phyloP scores from a whole-genome alignment of 2,797 vertebrate genomes.

The Potorous gilbertii region DNA sequence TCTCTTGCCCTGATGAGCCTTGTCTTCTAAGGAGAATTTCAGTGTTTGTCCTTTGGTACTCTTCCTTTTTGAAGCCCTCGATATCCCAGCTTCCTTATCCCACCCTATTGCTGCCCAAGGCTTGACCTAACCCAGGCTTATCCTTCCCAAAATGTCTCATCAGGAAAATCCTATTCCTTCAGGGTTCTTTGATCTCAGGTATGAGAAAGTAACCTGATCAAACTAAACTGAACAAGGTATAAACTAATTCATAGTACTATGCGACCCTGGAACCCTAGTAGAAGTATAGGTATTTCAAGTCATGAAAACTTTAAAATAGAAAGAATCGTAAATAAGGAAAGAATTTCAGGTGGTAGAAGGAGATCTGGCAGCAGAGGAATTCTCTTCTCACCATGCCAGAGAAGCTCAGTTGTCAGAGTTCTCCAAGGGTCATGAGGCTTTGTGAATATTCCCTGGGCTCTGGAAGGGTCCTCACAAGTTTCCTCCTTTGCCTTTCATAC shows the following conservation, averaged over 20 bases:
- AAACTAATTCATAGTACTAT: background rate
- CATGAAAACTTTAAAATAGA: background rate
- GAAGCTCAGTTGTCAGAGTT: background rate
- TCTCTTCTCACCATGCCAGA: background rate
- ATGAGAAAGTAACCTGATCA: background rate
- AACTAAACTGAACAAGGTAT: background rate
- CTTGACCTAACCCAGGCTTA: background rate
- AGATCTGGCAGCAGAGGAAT: background rate
- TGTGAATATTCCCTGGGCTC: background rate
- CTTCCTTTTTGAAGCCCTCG: background rate
- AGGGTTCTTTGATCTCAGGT: background rate
- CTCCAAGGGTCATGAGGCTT: background rate
- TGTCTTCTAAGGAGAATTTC: background rate
- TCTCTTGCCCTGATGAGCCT: background rate
- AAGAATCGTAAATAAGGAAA: background rate
- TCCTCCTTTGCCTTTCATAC: background rate
- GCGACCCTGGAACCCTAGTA: background rate
- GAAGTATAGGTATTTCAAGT: background rate
- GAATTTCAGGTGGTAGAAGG: background rate
- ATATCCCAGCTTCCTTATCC: background rate
- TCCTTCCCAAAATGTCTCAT: background rate
- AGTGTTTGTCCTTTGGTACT: background rate
- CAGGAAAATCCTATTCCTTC: background rate
- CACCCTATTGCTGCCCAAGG: background rate
- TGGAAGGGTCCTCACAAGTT: background rate